Percentiles rank a stretch among this genome's conserved stretches.
Evolutionary conservation across 2,888 invertebrate species (phyloP).

Genomic region (Nebria salina): DNA sequence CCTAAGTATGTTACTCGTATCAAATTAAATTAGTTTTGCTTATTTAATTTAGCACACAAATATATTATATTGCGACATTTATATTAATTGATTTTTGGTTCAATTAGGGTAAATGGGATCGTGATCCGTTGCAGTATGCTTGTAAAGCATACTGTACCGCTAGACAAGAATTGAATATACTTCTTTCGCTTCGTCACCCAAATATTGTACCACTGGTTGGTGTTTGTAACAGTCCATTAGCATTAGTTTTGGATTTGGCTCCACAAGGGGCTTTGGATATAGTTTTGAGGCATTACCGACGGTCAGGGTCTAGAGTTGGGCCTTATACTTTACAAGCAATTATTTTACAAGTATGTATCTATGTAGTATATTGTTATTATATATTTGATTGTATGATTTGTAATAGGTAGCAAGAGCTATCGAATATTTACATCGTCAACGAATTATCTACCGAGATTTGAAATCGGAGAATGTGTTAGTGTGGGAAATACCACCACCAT

Average conservation of each 20-base stretch:
- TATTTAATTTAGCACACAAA: no score
- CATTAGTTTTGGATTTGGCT: constrained; percentile 88
- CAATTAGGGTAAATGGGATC: constrained; percentile 86
- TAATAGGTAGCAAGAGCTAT: constrained; percentile 92
- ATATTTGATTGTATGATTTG: background rate
- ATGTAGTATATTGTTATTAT: background rate
- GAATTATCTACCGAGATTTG: constrained; percentile 92
- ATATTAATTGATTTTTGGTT: constrained; percentile 5
- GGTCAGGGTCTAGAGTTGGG: constrained; percentile 84
- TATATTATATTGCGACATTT: no score
- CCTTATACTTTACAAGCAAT: constrained; percentile 84
- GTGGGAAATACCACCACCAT: constrained; percentile 93
- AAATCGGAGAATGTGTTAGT: constrained; percentile 98
- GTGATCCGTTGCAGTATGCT: constrained; percentile 90
- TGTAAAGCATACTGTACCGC: constrained; percentile 97
- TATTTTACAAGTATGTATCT: constrained; percentile 76
- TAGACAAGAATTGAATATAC: constrained; percentile 90
- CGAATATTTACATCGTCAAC: constrained; percentile 92
- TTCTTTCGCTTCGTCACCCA: constrained; percentile 84
- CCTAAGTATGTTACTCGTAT: background rate
- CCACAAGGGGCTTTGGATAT: constrained; percentile 91
- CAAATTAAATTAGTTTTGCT: background rate
- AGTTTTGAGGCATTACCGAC: constrained; percentile 83
- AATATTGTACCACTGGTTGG: constrained; percentile 94
- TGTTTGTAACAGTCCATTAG: constrained; percentile 87